Evolutionary conservation across 2,113 vertebrate species (phyloP), one percentile per base, ranked within the genome.

Genomic region (Phycodurus eques): DNA sequence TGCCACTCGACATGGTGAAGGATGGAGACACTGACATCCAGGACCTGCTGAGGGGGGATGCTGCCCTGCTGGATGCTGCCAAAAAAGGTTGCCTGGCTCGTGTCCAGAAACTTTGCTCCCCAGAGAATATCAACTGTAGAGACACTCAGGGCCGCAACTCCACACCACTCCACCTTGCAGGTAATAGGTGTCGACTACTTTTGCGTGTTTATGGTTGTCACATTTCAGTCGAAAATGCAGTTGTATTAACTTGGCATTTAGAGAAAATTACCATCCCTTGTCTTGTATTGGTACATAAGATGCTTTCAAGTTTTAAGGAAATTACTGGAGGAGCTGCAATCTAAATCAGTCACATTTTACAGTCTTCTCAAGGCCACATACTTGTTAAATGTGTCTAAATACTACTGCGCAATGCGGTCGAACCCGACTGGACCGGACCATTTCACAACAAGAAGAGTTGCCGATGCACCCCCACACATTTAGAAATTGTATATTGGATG

Each of bases 21-120:
- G 98, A 99, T 67, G 97, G 98, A 44, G 98, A 99, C 90, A 99
- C 97, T 0, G 97, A 99, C 88, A 99, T 99, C 80, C 98, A 99
- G 88, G 98, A 99, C 85, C 91, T 99, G 57, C 93, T 99, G 79
- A 88, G 97, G 47, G 97, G 98, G 2, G 98, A 99, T 0, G 97
- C 98, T 6, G 97, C 98, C 54, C 88, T 99, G 80, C 86, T 99
- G 35, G 98, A 99, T 66, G 98, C 98, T 15, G 97, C 98, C 59
- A 99, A 99, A 90, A 99, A 99, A 74, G 98, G 97, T 72, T 99
- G 98, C 87, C 87, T 99, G 78, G 98, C 98, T 11, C 93, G 98
- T 35, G 98, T 99, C 64, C 98, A 99, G 88, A 99, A 99, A 78
- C 92, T 99, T 0, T 99, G 98, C 83, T 96, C 95, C 15, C 95